phyloP scores from a whole-genome alignment of 2,797 vertebrate genomes.

The Siniperca obscura region DNA sequence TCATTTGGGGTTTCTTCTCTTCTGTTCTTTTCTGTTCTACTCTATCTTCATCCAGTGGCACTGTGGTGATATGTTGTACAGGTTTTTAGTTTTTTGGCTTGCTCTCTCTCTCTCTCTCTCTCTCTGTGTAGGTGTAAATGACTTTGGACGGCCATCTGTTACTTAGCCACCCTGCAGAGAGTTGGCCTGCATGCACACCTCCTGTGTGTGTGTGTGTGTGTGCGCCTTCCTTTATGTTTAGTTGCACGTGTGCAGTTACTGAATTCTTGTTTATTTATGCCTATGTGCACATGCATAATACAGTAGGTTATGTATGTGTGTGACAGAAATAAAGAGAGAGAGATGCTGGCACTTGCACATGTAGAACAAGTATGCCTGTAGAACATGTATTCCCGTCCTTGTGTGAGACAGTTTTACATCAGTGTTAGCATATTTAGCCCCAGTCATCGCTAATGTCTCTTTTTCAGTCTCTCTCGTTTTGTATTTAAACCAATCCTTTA shows the following conservation, averaged over 20 bases:
- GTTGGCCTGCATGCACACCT: constrained; percentile 80
- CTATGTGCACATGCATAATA: constrained; percentile 76
- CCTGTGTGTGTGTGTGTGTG: constrained; percentile 54
- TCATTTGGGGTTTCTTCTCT: background rate
- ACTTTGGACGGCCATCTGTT: constrained; percentile 85
- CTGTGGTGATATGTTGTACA: constrained; percentile 49
- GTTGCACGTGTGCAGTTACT: constrained; percentile 62
- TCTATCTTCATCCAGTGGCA: constrained; percentile 35
- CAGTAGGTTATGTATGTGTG: constrained; percentile 47
- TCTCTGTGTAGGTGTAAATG: constrained; percentile 82
- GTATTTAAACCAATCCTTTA: background rate
- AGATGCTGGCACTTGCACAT: constrained; percentile 27
- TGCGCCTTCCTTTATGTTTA: constrained; percentile 59
- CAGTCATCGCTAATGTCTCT: constrained; percentile 5
- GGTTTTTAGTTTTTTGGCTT: constrained; percentile 55
- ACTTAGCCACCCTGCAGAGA: constrained; percentile 81
- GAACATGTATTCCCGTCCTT: constrained; percentile 41
- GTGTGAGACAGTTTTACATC: constrained; percentile 47
- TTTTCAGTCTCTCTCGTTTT: background rate
- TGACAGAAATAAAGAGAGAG: constrained; percentile 19
- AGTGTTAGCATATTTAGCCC: constrained; percentile 52
- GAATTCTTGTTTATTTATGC: constrained; percentile 71
- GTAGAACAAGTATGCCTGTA: constrained; percentile 56
- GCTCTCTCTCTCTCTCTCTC: constrained; percentile 24
- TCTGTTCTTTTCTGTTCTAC: background rate